These are phyloP conservation scores for Tineola bisselliella DNA, from an alignment of 2,888 invertebrate species.

Conservation along the genomic window DNA sequence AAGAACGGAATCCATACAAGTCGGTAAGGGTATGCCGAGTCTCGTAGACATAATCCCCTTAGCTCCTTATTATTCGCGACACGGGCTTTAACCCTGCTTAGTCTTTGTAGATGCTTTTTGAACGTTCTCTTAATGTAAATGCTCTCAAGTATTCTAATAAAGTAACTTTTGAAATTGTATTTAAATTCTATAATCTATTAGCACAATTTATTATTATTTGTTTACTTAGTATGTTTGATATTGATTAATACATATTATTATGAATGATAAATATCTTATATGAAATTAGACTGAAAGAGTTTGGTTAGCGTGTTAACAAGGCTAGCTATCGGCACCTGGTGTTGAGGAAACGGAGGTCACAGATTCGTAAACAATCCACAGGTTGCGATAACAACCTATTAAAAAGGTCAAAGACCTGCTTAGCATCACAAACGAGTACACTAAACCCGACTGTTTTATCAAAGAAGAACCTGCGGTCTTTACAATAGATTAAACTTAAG, in stretches of 20 bases:
- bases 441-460: neutral
- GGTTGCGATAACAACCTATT: neutral
- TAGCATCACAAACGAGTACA: neutral
- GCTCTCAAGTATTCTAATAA: neutral
- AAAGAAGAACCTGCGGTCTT: neutral
- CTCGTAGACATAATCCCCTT: neutral
- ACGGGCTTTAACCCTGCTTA: neutral
- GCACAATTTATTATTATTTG: no score
- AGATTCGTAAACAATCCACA: slow-evolving; percentile 2
- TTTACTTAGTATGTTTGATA: no score
- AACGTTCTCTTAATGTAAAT: neutral
- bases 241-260: neutral
- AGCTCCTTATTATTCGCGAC: neutral
- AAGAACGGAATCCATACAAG: slow-evolving; percentile 1
- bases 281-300: neutral
- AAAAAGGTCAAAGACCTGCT: neutral
- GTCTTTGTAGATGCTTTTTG: neutral
- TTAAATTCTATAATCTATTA: no score
- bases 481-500: neutral
- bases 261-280: neutral
- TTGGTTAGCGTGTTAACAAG: neutral
- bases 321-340: neutral
- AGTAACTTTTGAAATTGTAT: neutral
- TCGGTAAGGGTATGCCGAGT: neutral
- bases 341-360: neutral